A percentile compares a stretch with the other conserved stretches of the same genome.
Evolutionary conservation across 2,797 vertebrate genomes (phyloP).

Genomic region (Anguilla anguilla): DNA sequence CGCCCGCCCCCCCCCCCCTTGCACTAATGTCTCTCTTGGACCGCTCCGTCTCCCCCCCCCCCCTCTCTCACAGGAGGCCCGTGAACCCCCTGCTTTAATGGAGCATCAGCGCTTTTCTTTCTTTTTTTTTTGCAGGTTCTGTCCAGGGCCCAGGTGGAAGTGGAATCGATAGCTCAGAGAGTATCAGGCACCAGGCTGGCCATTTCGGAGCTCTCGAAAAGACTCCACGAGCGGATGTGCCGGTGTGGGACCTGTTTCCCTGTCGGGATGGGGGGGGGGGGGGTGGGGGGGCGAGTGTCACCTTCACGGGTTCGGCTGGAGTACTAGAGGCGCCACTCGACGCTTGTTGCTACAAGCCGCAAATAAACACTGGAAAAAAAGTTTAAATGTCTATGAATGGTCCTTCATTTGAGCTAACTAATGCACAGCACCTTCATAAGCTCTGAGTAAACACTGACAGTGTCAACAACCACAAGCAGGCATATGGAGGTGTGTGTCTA

Average conservation of each 20-base stretch:
- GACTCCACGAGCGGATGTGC: not conserved
- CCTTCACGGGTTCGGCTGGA: not conserved
- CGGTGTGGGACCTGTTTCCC: not conserved
- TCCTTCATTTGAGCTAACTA: not conserved
- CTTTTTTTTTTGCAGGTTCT: conserved; percentile 7
- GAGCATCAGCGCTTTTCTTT: conserved; percentile 34
- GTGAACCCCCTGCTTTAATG: conserved; percentile 22
- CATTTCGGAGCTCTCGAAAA: not conserved
- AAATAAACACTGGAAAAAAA: not conserved
- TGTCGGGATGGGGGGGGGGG: not conserved
- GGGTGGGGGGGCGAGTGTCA: not conserved
- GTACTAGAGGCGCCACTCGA: not conserved
- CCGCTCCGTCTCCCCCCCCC: not conserved
- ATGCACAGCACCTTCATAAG: not conserved
- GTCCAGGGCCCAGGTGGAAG: not conserved
- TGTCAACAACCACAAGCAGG: not conserved
- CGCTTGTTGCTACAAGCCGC: not conserved
- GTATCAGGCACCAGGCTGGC: conserved; percentile 4
- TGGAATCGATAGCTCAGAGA: conserved; percentile 15
- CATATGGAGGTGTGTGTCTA: too few relatives aligned
- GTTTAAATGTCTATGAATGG: not conserved
- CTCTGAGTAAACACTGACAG: not conserved
- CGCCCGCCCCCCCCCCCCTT: not conserved
- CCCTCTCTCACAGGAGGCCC: not conserved
- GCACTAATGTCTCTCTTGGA: conserved; percentile 36